Percentiles rank a stretch among this genome's conserved stretches.
These are phyloP conservation scores for Elgaria multicarinata DNA, from an alignment of 2,113 vertebrate genomes.

Conservation along the genomic window DNA sequence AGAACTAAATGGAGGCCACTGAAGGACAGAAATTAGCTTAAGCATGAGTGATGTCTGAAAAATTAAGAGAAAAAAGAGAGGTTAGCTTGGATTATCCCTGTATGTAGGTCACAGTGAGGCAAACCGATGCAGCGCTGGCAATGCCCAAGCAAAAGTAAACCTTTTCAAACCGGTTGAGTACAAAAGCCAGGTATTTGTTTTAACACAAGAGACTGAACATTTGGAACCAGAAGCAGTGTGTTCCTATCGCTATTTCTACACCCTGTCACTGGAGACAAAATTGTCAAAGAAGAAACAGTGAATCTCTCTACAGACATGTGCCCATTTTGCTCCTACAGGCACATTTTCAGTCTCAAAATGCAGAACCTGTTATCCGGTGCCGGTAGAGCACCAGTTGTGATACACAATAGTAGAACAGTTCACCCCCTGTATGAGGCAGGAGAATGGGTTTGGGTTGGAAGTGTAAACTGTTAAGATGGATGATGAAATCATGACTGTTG, in stretches of 20 bases:
- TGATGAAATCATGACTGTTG: conserved; percentile 11
- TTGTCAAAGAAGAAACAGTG: not conserved
- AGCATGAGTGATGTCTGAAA: conserved; percentile 37
- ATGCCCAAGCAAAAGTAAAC: conserved; percentile 43
- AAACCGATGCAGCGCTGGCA: conserved; percentile 30
- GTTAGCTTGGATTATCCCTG: conserved; percentile 58
- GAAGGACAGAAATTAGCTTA: not conserved
- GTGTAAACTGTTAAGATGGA: conserved; percentile 2
- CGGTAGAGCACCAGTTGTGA: not conserved
- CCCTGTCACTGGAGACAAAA: not conserved
- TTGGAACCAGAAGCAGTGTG: not conserved
- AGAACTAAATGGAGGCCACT: conserved; percentile 12
- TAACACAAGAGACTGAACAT: conserved; percentile 11
- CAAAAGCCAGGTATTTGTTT: conserved; percentile 20
- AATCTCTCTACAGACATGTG: not conserved
- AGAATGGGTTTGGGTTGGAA: not conserved
- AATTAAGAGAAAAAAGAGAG: conserved; percentile 7
- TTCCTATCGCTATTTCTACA: not conserved
- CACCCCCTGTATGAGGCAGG: not conserved
- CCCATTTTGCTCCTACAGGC: not conserved
- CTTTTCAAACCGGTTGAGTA: conserved; percentile 7
- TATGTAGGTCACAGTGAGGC: conserved; percentile 68
- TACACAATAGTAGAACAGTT: not conserved
- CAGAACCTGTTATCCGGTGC: not conserved
- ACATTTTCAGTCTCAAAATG: not conserved